These are phyloP conservation scores for Catocala fraxini DNA, from an alignment of 2,888 invertebrate genomes.

Conservation along the genomic window DNA sequence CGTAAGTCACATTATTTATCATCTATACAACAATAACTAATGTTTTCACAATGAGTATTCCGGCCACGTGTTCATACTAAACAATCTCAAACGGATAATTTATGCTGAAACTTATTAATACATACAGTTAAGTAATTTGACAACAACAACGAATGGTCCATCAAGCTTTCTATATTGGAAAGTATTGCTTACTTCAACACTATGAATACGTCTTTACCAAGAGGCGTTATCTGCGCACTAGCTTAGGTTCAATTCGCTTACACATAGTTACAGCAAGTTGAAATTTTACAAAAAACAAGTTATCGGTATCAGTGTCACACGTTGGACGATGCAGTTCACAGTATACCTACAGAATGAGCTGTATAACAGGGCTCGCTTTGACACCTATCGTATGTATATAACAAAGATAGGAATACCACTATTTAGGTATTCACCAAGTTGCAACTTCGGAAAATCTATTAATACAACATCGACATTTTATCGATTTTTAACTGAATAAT, in stretches of 20 bases:
- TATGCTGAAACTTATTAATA: conserved; percentile 84
- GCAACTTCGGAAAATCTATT: too few species aligned
- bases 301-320: conserved; percentile 40
- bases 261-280: conserved; percentile 52
- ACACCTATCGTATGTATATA: too few species aligned
- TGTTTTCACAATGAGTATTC: conserved; percentile 86
- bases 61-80: conserved; percentile 68
- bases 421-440: too few species aligned
- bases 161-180: conserved; percentile 77
- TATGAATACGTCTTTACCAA: conserved; percentile 58
- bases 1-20: conserved; percentile 88
- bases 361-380: too few species aligned
- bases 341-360: conserved; percentile 3
- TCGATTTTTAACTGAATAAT: too few species aligned
- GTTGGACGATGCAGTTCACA: conserved; percentile 32
- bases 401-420: too few species aligned
- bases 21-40: conserved; percentile 87
- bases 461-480: too few species aligned
- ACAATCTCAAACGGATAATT: conserved; percentile 82
- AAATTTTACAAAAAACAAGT: conserved; percentile 49
- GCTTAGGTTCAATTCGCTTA: conserved; percentile 52
- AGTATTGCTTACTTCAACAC: conserved; percentile 66
- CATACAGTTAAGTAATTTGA: conserved; percentile 68
- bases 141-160: conserved; percentile 83
- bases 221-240: conserved; percentile 53